Conservation (phyloP, 2,113 vertebrate species). For the Toxotes jaculatrix region DNA sequence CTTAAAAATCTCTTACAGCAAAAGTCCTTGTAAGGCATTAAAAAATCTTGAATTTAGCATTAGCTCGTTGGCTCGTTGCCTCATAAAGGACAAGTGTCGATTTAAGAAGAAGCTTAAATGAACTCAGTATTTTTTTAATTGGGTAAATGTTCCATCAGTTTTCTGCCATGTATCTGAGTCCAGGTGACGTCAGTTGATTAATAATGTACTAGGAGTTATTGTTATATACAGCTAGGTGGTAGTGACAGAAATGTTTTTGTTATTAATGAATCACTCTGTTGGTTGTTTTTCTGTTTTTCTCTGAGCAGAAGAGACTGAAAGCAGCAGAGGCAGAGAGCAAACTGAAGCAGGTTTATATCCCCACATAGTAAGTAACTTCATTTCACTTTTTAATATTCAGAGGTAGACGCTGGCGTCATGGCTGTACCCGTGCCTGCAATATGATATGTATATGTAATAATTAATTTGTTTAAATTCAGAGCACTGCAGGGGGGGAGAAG, state of each 20-base stretch:
- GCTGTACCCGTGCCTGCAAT: background rate
- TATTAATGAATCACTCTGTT: conserved; percentile 6
- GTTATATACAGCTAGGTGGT: too few relatives aligned
- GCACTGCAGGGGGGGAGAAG: background rate
- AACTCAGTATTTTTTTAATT: background rate
- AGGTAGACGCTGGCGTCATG: background rate
- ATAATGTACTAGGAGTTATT: too few relatives aligned
- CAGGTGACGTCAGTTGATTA: background rate
- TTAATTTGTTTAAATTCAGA: conserved; percentile 23
- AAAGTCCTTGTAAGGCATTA: background rate
- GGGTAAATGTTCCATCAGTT: background rate
- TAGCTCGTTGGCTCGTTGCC: background rate
- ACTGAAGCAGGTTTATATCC: conserved; percentile 98
- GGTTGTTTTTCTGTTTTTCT: conserved; percentile 58
- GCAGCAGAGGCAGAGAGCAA: conserved; percentile 98
- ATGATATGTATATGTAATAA: background rate
- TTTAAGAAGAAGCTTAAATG: too few relatives aligned
- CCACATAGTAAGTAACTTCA: conserved; percentile 93
- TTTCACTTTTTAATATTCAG: background rate
- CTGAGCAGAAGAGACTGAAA: conserved; percentile 94
- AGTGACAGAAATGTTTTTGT: background rate
- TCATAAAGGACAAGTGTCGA: too few relatives aligned
- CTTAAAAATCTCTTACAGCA: background rate
- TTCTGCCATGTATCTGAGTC: background rate
- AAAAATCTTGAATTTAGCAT: background rate